phyloP scores from a whole-genome alignment of 2,888 invertebrate genomes.

The Drosophila nr. medialis region DNA sequence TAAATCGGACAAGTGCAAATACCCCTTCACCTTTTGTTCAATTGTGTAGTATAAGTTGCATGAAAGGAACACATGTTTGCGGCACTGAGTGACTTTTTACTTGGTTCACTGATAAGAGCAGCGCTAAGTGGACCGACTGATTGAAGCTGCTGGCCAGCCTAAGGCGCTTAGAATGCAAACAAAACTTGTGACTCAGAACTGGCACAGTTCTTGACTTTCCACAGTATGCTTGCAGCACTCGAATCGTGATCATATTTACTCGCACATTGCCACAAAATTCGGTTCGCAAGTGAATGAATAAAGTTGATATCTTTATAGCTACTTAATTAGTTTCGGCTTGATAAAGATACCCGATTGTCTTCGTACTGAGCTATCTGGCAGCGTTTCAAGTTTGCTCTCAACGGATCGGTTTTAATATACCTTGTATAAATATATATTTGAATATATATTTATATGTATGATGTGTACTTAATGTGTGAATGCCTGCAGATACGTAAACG shows the following conservation, averaged over 20 bases:
- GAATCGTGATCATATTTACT: constrained; percentile 4
- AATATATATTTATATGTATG: neutral
- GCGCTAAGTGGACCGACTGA: constrained; percentile 41
- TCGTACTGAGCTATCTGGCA: constrained; percentile 15
- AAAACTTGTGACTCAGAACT: constrained; percentile 4
- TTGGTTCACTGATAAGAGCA: constrained; percentile 50
- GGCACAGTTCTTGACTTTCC: neutral
- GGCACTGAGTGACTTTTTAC: constrained; percentile 9
- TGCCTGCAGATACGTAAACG: constrained; percentile 31
- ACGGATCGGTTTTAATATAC: constrained; percentile 1
- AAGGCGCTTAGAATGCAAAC: neutral
- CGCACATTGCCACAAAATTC: neutral
- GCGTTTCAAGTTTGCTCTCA: neutral
- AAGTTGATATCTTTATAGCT: neutral
- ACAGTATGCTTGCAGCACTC: neutral
- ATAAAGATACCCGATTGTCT: neutral
- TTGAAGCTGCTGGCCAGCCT: neutral
- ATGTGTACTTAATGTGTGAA: constrained; percentile 19
- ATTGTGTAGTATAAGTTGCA: constrained; percentile 19
- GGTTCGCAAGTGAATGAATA: neutral
- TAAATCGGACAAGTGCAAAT: constrained; percentile 13
- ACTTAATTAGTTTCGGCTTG: constrained; percentile 1
- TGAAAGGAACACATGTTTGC: constrained; percentile 30
- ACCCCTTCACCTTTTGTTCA: neutral
- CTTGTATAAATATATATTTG: neutral